Conservation (phyloP, 2,113 vertebrate genomes). For the Amblyopsis rosae region DNA sequence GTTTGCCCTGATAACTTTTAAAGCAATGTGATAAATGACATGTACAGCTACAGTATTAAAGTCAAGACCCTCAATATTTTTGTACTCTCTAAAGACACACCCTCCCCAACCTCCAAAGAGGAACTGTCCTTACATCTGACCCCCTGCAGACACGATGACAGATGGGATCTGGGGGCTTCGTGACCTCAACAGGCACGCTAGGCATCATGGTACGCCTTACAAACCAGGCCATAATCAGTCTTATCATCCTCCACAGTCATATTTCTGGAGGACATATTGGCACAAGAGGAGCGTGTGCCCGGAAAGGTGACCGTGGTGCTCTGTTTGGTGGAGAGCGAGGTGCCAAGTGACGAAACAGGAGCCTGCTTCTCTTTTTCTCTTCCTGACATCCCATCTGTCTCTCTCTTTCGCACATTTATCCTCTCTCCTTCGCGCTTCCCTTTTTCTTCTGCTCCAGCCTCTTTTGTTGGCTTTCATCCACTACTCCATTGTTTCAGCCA, state of each 20-base stretch:
- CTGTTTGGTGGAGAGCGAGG: conserved; percentile 21
- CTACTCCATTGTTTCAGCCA: conserved; percentile 2
- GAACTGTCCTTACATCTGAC: conserved; percentile 36
- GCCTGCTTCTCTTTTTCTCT: conserved; percentile 15
- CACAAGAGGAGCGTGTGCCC: conserved; percentile 43
- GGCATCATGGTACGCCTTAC: conserved; percentile 23
- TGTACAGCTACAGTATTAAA: too few relatives aligned
- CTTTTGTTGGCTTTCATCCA: conserved; percentile 21
- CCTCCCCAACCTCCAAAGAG: background rate
- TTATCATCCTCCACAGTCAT: conserved; percentile 36
- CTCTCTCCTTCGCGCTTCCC: background rate
- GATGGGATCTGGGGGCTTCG: conserved; percentile 55
- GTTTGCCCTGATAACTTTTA: too few relatives aligned
- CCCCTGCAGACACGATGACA: conserved; percentile 66
- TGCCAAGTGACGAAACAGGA: conserved; percentile 21
- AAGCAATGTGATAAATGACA: too few relatives aligned
- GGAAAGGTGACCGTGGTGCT: conserved; percentile 36
- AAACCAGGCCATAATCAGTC: conserved; percentile 47
- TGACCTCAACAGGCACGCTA: conserved; percentile 49
- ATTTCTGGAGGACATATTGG: conserved; percentile 46
- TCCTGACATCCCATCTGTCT: conserved; percentile 27
- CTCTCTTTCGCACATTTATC: conserved; percentile 10
- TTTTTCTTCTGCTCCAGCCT: background rate
- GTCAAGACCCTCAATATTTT: too few relatives aligned
- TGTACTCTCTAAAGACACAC: background rate